phyloP scores from a whole-genome alignment of 30 jellyfish, hydroid and myxozoan species.

The Nemopilema nomurai region DNA sequence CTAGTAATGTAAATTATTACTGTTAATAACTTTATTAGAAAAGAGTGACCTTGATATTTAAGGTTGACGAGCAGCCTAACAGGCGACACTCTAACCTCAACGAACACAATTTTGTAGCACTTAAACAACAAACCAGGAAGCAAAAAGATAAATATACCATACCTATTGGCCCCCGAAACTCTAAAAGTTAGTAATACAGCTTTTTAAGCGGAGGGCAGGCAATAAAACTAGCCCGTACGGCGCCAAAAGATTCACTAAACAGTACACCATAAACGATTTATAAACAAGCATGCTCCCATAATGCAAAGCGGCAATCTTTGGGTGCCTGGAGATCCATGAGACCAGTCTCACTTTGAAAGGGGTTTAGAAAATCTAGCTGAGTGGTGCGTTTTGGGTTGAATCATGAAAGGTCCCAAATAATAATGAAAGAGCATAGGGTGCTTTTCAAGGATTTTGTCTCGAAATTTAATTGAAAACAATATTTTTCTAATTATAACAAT shows the following conservation, averaged over 20 bases:
- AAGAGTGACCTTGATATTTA: not conserved
- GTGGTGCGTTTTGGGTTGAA: too few species aligned
- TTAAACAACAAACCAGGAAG: not conserved
- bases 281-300: conserved; percentile 58
- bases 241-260: not conserved
- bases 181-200: not conserved
- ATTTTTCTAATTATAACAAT: too few species aligned
- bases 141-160: too few species aligned
- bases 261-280: not conserved
- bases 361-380: too few species aligned
- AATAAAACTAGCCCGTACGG: not conserved
- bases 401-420: too few species aligned
- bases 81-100: not conserved
- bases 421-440: too few species aligned
- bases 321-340: not conserved
- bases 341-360: too few species aligned
- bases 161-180: not conserved
- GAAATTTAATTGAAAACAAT: too few species aligned
- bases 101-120: not conserved
- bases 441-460: too few species aligned
- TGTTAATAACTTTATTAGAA: too few species aligned
- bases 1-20: too few species aligned
- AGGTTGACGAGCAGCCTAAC: not conserved
- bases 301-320: conserved; percentile 15
- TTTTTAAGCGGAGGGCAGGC: not conserved